Percentiles rank a stretch among this genome's conserved stretches.
phyloP scores from a whole-genome alignment of 2,797 vertebrate species.

The Tragopan temminckii region DNA sequence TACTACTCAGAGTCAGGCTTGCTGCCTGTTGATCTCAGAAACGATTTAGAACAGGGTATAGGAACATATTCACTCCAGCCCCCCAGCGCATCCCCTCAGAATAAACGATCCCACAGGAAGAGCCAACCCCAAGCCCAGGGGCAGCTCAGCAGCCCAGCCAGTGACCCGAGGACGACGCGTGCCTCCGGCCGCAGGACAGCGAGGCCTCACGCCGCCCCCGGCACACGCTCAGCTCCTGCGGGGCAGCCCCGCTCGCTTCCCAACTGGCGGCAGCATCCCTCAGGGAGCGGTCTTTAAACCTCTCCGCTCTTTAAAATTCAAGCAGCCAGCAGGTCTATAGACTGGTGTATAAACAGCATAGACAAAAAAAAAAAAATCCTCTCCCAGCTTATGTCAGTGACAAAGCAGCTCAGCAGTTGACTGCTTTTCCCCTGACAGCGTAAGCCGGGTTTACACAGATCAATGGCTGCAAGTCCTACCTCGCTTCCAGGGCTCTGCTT shows the following conservation, averaged over 20 bases:
- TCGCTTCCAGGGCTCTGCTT: slow-evolving; percentile 78
- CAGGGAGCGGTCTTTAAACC: slow-evolving; percentile 94
- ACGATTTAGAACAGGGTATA: slow-evolving; percentile 21
- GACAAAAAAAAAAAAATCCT: slow-evolving; percentile 67
- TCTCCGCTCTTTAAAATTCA: slow-evolving; percentile 97
- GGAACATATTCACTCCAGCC: slow-evolving; percentile 52
- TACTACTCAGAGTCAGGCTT: slow-evolving; percentile 32
- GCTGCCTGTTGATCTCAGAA: slow-evolving; percentile 30
- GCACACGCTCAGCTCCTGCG: slow-evolving; percentile 60
- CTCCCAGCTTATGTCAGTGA: slow-evolving; percentile 85
- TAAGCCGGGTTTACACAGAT: slow-evolving; percentile 87
- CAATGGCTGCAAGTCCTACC: slow-evolving; percentile 85
- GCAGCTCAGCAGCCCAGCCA: slow-evolving; percentile 57
- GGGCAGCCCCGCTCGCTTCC: slow-evolving; percentile 88
- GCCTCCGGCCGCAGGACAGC: slow-evolving; percentile 33
- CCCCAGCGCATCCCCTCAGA: slow-evolving; percentile 10
- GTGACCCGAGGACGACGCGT: slow-evolving; percentile 20
- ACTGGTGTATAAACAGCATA: slow-evolving; percentile 88
- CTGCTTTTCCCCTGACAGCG: slow-evolving; percentile 86
- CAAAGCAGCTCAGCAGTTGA: slow-evolving; percentile 87
- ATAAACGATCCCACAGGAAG: slow-evolving; percentile 23
- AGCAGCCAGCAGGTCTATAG: slow-evolving; percentile 92
- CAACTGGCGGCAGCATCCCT: slow-evolving; percentile 92
- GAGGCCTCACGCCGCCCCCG: slow-evolving; percentile 11
- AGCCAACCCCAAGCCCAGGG: slow-evolving; percentile 39